phyloP scores from a whole-genome alignment of 2,113 vertebrate genomes.

The Muntiacus muntjak region DNA sequence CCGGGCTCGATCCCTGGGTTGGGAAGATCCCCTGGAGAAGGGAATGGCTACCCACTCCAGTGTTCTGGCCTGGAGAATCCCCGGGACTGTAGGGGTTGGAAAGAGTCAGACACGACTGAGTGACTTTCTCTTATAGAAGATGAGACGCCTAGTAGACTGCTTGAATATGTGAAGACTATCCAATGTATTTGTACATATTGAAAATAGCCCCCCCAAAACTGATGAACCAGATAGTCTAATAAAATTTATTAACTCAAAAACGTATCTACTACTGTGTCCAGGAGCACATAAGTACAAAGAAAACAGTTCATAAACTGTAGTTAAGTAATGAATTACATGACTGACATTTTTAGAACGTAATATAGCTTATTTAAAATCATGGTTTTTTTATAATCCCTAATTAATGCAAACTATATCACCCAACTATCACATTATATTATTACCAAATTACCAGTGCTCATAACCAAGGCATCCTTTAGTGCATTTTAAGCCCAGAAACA shows the following conservation, averaged over 20 bases:
- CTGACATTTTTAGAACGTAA: not conserved
- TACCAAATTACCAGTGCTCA: not conserved
- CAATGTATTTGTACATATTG: not conserved
- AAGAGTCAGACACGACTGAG: not conserved
- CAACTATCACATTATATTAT: not conserved
- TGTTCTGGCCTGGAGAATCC: not conserved
- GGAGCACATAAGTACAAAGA: not conserved
- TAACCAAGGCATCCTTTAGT: not conserved
- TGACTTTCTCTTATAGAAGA: not conserved
- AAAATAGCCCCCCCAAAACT: not conserved
- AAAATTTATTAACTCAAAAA: not conserved
- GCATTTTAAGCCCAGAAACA: constrained; percentile 24
- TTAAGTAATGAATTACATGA: not conserved
- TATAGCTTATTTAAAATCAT: constrained; percentile 12
- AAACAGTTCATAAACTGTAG: not conserved
- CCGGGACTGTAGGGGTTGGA: not conserved
- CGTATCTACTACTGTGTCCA: not conserved
- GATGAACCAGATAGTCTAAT: not conserved
- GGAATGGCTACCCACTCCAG: not conserved
- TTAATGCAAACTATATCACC: constrained; percentile 4
- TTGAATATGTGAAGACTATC: not conserved
- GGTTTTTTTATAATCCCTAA: not conserved
- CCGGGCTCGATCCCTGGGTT: not conserved
- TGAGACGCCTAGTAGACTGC: accelerated
- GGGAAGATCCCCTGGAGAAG: not conserved